Evolutionary conservation across 2,113 vertebrate genomes (phyloP).

Genomic region (Silurus glanis): DNA sequence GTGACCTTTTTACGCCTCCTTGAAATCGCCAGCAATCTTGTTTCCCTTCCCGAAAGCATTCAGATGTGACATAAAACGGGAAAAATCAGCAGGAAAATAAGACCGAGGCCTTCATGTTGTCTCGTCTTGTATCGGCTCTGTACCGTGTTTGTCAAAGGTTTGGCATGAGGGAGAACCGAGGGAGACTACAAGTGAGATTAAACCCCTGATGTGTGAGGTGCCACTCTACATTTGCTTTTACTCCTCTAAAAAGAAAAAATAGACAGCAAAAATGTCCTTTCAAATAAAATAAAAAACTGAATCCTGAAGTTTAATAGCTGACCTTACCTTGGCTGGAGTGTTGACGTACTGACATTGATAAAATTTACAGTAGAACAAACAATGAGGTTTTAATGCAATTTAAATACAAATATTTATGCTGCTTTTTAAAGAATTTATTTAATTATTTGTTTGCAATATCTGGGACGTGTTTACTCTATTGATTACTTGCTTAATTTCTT

Average conservation of each 20-base stretch:
- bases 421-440: not conserved
- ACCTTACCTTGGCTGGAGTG: not conserved
- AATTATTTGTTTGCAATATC: not conserved
- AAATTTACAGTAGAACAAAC: not conserved
- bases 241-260: not conserved
- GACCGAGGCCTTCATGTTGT: slow-evolving; percentile 20
- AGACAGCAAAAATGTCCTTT: not conserved
- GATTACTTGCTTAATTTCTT: not conserved
- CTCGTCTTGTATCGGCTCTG: slow-evolving; percentile 19
- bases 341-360: not conserved
- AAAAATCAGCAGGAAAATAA: slow-evolving; percentile 31
- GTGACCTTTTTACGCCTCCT: slow-evolving; percentile 78
- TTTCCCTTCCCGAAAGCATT: slow-evolving; percentile 50
- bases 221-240: not conserved
- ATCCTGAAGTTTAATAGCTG: not conserved
- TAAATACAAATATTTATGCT: not conserved
- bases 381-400: not conserved
- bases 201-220: not conserved
- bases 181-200: slow-evolving; percentile 13
- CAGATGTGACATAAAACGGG: slow-evolving; percentile 29
- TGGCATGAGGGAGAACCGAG: not conserved
- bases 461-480: not conserved
- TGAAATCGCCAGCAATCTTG: slow-evolving; percentile 72
- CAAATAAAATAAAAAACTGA: not conserved
- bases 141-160: not conserved